Percentiles rank a stretch among this genome's conserved stretches.
phyloP scores from a whole-genome alignment of 2,888 invertebrate species.

The Cremastinae sp. region DNA sequence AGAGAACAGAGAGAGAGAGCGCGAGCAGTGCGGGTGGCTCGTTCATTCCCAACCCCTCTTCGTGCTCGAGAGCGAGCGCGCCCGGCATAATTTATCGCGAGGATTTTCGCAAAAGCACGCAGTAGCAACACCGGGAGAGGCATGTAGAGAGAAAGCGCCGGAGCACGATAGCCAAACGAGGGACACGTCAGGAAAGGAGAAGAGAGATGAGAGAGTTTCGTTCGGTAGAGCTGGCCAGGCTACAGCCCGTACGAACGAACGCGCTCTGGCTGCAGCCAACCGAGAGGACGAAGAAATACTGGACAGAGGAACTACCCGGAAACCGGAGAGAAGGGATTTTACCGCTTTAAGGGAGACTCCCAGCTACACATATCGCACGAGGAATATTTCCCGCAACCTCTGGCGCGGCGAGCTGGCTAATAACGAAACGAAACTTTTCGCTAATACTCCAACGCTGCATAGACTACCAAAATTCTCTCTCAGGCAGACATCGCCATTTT shows the following conservation, averaged over 20 bases:
- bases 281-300: slow-evolving; percentile 50
- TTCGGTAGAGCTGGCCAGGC: slow-evolving; percentile 60
- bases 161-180: slow-evolving; percentile 55
- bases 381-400: slow-evolving; percentile 62
- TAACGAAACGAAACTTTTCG: slow-evolving; percentile 62
- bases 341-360: slow-evolving; percentile 53
- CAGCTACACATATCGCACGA: slow-evolving; percentile 44
- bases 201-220: slow-evolving; percentile 44
- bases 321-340: slow-evolving; percentile 33
- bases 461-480: slow-evolving; percentile 54
- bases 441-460: slow-evolving; percentile 5
- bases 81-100: slow-evolving; percentile 80
- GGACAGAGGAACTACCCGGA: slow-evolving; percentile 36
- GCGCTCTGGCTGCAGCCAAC: slow-evolving; percentile 63
- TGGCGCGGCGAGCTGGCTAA: slow-evolving; percentile 70
- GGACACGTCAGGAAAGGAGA: slow-evolving; percentile 63
- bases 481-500: slow-evolving; percentile 51
- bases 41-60: slow-evolving; percentile 78
- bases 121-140: slow-evolving; percentile 72
- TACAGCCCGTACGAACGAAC: slow-evolving; percentile 56
- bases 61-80: slow-evolving; percentile 67
- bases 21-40: slow-evolving; percentile 76
- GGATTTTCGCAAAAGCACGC: slow-evolving; percentile 80
- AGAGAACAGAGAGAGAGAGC: too few species aligned
- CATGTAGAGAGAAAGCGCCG: slow-evolving; percentile 63